Base-by-base conservation (phyloP, 2,888 invertebrate genomes). In the Mantis religiosa region DNA sequence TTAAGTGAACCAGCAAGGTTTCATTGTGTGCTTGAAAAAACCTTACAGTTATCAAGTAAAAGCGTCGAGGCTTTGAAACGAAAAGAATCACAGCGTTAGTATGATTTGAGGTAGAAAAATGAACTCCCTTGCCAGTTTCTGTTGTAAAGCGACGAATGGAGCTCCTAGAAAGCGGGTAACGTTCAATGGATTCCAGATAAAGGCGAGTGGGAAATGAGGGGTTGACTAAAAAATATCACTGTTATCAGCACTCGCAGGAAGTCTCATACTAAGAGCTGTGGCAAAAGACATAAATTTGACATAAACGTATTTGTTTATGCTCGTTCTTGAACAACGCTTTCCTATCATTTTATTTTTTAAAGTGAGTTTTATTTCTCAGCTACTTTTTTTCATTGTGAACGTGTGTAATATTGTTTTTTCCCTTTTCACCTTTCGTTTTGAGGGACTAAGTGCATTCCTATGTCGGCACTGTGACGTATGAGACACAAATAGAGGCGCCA, bases 381-480 rank as follows among this genome's bases (percentile, higher is more conserved):
- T 82, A 20, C 41, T 71, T 71, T 87, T 86, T 86, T 82, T n/a
- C 4, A 34, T 82, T 27, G 82, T 82, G 27, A 82, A 87, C 87
- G 87, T 82, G 82, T 87, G 41, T 87, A 82, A 28, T 25, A 27
- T 82, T 87, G 25, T 87, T 34, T n/a, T 87, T 87, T 87, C 82
- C 28, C 30, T 82, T 34, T 41, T 87, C 82, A 27, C 87, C 41
- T 87, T 87, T 87, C 54, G 87, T 87, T 87, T 28, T 87, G 34
- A 82, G 87, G 87, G 87, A 82, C 82, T 87, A 87, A 87, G 87
- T 87, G 87, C 87, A 87, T 87, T 87, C 87, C 87, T 87, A 12
- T 87, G 87, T 87, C 82, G 87, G 34, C 87, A 82, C 82, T 81
- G 87, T 87, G 87, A 87, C 87, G 87, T 87, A 87, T 87, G 28